Base-by-base conservation (phyloP, 2,113 vertebrate genomes). In the Callionymus lyra region DNA sequence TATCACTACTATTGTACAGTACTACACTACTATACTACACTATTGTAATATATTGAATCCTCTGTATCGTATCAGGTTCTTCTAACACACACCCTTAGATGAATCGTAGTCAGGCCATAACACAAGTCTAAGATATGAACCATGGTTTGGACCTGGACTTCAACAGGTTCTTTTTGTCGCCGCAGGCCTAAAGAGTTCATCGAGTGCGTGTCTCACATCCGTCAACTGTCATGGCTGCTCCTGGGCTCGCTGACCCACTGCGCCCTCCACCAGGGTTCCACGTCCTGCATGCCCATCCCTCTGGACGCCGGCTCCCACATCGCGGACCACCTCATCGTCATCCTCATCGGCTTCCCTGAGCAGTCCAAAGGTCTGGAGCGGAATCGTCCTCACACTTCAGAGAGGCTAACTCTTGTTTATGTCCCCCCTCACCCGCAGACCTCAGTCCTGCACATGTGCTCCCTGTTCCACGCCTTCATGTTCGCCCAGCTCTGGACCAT, bases 401-500 rank as follows among this genome's bases (percentile, higher is more conserved):
- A 16, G 5, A 11, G 47, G 44, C 47, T 52, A 12, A 45, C 47
- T 35, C 46, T 16, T 42, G 31, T 52, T 14, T 15, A 32, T 73
- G 14, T 68, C 14, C 12, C 65, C 72, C 53, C 62, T 6, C 83
- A 99, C 72, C 53, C 62, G 6, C 83, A 99, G 95, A 97, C 95
- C 2, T 98, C 93, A 0, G 94, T 99, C 79, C 81, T 98, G 71
- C 95, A 99, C 80, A 99, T 98, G 93, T 97, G 94, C 65, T 96
- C 95, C 34, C 84, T 99, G 50, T 99, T 99, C 84, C 95, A 99
- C 10, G 94, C 93, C 10, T 98, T 99, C 79, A 96, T 97, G 89
- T 99, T 99, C 41, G 93, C 95, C 56, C 95, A 99, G 81, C 86
- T 98, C 48, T 99, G 95, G 95, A 99, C 95, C 4, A 91, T 99